Evolutionary conservation across 2,113 vertebrate species (phyloP), one percentile per base, ranked within the genome.

Genomic region (Odontophorus gujanensis): DNA sequence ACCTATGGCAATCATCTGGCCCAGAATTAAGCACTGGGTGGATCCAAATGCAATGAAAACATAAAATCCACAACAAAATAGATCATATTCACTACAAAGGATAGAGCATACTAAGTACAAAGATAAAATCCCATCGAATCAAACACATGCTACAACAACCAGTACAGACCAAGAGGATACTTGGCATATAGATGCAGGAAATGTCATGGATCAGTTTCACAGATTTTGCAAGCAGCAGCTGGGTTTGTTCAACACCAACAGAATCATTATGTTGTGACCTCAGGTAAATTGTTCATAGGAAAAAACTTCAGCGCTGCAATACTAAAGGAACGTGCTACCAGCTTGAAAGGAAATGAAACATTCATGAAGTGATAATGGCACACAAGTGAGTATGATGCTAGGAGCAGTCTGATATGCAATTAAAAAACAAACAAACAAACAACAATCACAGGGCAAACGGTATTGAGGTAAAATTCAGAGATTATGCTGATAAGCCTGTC

Each of bases 391-490:
- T 36, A n/a, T 45, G 63, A 48, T 42, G 50, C 40, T 32, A 76
- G 58, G 50, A 57, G 22, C 45, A 50, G 50, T 42, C 67, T 68
- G 57, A 80, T 1, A 2, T 42, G 59, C 59, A 93, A 65, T 62
- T 51, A 71, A 80, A 89, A 80, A 90, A 92, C 38, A 38, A 9
- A 11, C 84, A 61, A 47, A 69, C 25, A 40, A 9, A 11, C 84
- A 53, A 57, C 53, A 57, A 57, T 14, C 53, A 32, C 28, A 24
- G 8, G 30, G 26, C 38, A 82, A 85, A 25, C 25, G 53, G 68
- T 87, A 72, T 26, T 47, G 58, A 89, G 71, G 79, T 74, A 85
- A 80, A 94, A 91, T 77, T 66, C 42, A 61, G 55, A 91, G 71
- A 67, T 83, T 57, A 76, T 34, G 38, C 24, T 69, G 71, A 69